Percentiles rank a stretch among this genome's conserved stretches.
These are phyloP conservation scores for Ligdia adustata DNA, from an alignment of 2,888 invertebrate species.

Conservation along the genomic window DNA sequence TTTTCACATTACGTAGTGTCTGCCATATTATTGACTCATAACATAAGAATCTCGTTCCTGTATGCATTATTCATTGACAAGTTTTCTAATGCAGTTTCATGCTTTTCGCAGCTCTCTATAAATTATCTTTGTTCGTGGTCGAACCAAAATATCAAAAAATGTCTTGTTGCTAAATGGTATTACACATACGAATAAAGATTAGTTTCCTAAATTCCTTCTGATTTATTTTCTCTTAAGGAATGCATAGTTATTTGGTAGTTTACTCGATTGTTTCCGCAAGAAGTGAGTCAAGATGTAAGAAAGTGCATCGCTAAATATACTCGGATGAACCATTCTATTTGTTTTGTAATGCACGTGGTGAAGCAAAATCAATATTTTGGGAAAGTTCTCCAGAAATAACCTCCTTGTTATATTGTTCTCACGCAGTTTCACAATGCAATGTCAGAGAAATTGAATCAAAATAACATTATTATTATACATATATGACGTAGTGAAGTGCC, in stretches of 20 bases:
- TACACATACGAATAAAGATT: too few relatives aligned
- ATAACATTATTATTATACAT: conserved; percentile 4
- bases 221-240: too few relatives aligned
- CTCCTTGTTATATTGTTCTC: not conserved
- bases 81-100: too few relatives aligned
- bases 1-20: not conserved
- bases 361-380: conserved; percentile 19
- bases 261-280: not conserved
- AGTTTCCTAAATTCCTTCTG: too few relatives aligned
- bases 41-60: too few relatives aligned
- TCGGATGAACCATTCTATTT: conserved; percentile 8
- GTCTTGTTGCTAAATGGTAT: too few relatives aligned
- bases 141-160: too few relatives aligned
- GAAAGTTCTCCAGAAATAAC: conserved; percentile 16
- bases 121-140: too few relatives aligned
- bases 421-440: not conserved
- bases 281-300: conserved; percentile 8
- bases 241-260: not conserved
- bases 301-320: conserved; percentile 8
- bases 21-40: not conserved
- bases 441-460: conserved; percentile 17
- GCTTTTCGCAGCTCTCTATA: too few relatives aligned
- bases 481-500: not conserved
- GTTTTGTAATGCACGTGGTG: conserved; percentile 1
- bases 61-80: too few relatives aligned